Base-by-base conservation (phyloP, 2,888 invertebrate species). In the Acrobasis consociella region DNA sequence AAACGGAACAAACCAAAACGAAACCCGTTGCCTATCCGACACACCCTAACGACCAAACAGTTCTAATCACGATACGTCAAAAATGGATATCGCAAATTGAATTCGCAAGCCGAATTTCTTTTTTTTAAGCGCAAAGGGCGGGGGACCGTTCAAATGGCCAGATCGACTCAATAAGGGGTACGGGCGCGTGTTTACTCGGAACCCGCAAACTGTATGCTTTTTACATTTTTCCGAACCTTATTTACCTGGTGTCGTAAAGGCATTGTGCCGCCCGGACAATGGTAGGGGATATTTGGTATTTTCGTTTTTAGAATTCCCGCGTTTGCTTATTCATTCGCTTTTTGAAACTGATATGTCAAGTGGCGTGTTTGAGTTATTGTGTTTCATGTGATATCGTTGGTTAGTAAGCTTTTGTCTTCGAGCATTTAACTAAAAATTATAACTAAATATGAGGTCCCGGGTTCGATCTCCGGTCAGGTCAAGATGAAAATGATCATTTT, bases 31-130 rank as follows among this genome's bases (percentile, higher is more conserved):
- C 71, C 74, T 70, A 69, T 65, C 64, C 74, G 70, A 80, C 78
- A 77, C 79, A 71, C 79, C 86, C 83, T 91, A 91, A 92, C 91
- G 86, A 89, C 82, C 83, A 85, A 89, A 87, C 90, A 83, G 90
- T 89, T 89, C 91, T 91, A 92, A 92, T 92, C 92, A 91, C 82
- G 87, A 81, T 83, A 86, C 85, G 92, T 92, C 92, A 92, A 88
- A 91, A 91, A 87, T 91, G 90, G 88, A 91, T 91, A 91, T 90
- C 84, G 88, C 77, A 90, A 91, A 91, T 91, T 91, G 88, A 90
- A 91, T 90, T 86, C 84, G 79, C 78, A 79, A 81, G 80, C 82
- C 58, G 74, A 73, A 66, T 80, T 85, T 82, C 81, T 85, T 86
- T 87, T 85, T 67, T 87, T 87, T 83, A 74, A 64, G 80, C 75